Base-by-base conservation (phyloP, 2,113 vertebrate species). In the Oenanthe oenanthe region DNA sequence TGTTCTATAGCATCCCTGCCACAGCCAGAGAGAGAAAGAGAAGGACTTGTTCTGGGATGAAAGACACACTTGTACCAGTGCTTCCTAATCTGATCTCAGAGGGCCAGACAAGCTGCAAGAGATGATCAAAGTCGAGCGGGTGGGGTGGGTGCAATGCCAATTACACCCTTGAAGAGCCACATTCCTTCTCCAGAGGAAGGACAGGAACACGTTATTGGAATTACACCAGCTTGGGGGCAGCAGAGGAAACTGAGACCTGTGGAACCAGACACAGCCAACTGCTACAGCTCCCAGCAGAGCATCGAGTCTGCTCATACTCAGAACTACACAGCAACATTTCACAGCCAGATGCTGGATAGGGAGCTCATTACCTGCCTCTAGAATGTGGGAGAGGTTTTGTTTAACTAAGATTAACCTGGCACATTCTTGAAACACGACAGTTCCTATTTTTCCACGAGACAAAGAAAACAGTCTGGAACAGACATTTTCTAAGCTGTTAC, bases 131-230 rank as follows among this genome's bases (percentile, higher is more conserved):
- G 92, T 53, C 20, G 45, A 40, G 65, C 6, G 12, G 61, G 67
- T n/a, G 60, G 78, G n/a, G 94, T 63, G 77, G 42, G 68, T 48
- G 76, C 62, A 83, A 19, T 85, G 79, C 78, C 81, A 77, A 32
- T 77, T 83, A 42, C n/a, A 29, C 40, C 68, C 88, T 26, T 48
- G 81, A 96, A 88, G 71, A 93, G 93, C 60, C 72, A 83, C 92
- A 91, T 96, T 96, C 92, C 75, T 94, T 70, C 78, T 72, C 78
- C 90, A 48, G 62, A 85, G 80, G 62, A 94, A 94, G 31, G 47
- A 89, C 47, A 70, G 71, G 67, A 92, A 83, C 28, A 85, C 8
- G 8, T 79, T 40, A 73, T 14, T 77, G 17, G 29, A 68, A 73
- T 67, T 63, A 56, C 67, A 85, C 56, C 61, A 90, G 75, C 67